Evolutionary conservation across 2,113 vertebrate genomes (phyloP).

Genomic region (Jacana jacana): DNA sequence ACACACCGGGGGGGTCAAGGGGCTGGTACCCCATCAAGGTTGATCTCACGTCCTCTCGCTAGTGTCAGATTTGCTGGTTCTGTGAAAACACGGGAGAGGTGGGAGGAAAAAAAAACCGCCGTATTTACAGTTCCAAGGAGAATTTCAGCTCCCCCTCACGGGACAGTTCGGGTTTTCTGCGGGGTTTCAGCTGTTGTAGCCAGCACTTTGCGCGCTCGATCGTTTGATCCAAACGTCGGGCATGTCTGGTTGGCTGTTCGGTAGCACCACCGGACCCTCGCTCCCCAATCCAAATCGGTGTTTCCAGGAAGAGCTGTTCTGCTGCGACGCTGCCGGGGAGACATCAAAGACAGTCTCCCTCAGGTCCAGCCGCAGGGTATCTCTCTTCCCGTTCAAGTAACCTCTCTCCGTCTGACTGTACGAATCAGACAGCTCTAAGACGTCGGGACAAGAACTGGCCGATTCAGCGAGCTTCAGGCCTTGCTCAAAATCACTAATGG

Average conservation of each 20-base stretch:
- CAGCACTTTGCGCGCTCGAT: conserved; percentile 81
- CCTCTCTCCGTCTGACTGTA: conserved; percentile 70
- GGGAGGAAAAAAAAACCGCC: neutral
- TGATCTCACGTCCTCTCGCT: neutral
- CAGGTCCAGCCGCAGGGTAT: conserved; percentile 89
- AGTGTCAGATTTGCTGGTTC: conserved; percentile 35
- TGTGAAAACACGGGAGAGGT: conserved; percentile 12
- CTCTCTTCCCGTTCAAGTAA: conserved; percentile 90
- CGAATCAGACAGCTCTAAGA: conserved; percentile 68
- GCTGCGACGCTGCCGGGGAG: conserved; percentile 69
- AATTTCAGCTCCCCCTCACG: neutral
- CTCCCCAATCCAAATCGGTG: conserved; percentile 79
- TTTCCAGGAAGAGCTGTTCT: conserved; percentile 79
- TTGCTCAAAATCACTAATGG: conserved; percentile 84
- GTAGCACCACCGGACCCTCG: conserved; percentile 83
- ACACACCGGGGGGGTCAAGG: neutral
- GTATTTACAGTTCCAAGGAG: conserved; percentile 31
- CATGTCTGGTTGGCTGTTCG: conserved; percentile 94
- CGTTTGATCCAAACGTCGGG: conserved; percentile 97
- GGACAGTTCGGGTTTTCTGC: neutral
- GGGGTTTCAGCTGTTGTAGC: conserved; percentile 76
- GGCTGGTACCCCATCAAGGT: neutral
- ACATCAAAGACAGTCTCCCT: conserved; percentile 87
- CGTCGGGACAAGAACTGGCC: conserved; percentile 71
- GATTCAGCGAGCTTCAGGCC: conserved; percentile 72